A percentile compares a stretch with the other conserved stretches of the same genome.
Conservation (phyloP, 2,113 vertebrate species). For the Cheirogaleus medius region DNA sequence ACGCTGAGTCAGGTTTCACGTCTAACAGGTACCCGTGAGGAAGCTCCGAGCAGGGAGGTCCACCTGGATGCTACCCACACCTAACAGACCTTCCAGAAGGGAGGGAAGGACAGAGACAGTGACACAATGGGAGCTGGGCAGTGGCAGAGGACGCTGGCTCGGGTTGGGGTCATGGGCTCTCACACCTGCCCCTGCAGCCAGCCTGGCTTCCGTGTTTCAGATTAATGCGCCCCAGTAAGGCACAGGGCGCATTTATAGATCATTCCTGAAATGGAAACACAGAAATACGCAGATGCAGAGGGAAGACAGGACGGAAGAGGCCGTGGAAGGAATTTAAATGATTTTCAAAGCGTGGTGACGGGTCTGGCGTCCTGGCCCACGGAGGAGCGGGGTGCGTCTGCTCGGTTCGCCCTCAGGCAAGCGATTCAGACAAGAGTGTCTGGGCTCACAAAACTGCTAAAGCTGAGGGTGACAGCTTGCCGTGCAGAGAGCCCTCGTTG, state of each 20-base stretch:
- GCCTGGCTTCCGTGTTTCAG: neutral
- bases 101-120: neutral
- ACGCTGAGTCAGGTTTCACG: fast-evolving
- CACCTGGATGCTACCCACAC: no score
- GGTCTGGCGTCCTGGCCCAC: fast-evolving
- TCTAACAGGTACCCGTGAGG: fast-evolving
- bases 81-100: no score
- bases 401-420: fast-evolving
- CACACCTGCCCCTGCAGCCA: neutral
- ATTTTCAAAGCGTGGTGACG: fast-evolving
- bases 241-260: neutral
- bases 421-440: fast-evolving
- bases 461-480: fast-evolving
- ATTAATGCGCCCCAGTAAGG: neutral
- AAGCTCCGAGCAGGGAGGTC: neutral
- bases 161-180: neutral
- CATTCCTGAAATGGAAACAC: neutral
- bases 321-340: fast-evolving
- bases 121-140: neutral
- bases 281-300: neutral
- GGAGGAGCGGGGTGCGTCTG: no score
- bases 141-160: neutral
- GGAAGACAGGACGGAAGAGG: fast-evolving
- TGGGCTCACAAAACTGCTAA: neutral
- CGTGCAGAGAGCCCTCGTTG: neutral